Conservation (phyloP, 2,888 invertebrate species). For the Eupithecia inturbata region DNA sequence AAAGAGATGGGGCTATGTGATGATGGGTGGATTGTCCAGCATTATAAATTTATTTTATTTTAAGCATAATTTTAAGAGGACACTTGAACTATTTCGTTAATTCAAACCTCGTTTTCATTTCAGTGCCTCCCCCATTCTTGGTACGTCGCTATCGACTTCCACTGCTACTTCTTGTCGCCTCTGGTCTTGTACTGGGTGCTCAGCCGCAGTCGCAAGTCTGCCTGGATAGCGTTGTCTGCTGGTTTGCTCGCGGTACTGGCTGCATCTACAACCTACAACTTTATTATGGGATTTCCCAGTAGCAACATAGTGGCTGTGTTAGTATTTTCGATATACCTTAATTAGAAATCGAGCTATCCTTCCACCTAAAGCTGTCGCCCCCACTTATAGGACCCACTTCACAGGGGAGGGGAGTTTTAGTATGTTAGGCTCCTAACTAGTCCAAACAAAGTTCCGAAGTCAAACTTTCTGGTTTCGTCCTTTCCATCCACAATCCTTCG, state of each 20-base stretch:
- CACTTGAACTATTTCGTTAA: too few relatives aligned
- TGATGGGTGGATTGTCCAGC: too few relatives aligned
- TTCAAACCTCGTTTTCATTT: neutral
- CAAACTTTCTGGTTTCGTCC: too few relatives aligned
- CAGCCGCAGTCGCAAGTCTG: conserved; percentile 44
- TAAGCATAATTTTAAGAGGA: too few relatives aligned
- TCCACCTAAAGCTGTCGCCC: neutral
- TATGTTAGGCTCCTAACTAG: too few relatives aligned
- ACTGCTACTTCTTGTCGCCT: conserved; percentile 61
- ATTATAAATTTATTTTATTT: too few relatives aligned
- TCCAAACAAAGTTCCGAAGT: too few relatives aligned
- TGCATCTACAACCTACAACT: conserved; percentile 43
- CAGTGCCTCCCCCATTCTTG: conserved; percentile 61
- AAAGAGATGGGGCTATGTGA: too few relatives aligned
- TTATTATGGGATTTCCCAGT: conserved; percentile 37
- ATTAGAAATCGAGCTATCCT: neutral
- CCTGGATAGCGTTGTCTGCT: conserved; percentile 53
- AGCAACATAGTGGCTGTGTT: conserved; percentile 37
- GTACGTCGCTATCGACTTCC: conserved; percentile 60
- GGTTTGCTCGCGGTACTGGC: conserved; percentile 38
- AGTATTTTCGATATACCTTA: conserved; percentile 22
- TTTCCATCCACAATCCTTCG: too few relatives aligned
- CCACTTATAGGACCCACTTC: too few relatives aligned
- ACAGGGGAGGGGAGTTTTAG: too few relatives aligned
- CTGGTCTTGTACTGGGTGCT: conserved; percentile 59